These are phyloP conservation scores for Hydrotaea cyrtoneurina DNA, from an alignment of 2,888 invertebrate species.

Conservation along the genomic window DNA sequence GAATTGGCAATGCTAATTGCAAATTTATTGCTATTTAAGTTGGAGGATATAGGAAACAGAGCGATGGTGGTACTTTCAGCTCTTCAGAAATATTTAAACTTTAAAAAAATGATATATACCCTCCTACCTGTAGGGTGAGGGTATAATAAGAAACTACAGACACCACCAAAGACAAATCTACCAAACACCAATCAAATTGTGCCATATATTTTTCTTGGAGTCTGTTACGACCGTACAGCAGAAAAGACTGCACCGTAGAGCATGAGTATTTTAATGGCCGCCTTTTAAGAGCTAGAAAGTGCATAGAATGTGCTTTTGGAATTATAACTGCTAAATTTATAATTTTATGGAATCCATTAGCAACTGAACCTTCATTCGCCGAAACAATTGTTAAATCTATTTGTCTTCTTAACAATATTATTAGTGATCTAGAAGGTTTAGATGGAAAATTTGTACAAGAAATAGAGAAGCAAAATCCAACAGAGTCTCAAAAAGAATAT, in stretches of 20 bases:
- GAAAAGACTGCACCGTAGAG: slow-evolving; percentile 48
- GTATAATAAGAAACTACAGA: slow-evolving; percentile 24
- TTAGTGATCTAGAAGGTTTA: slow-evolving; percentile 53
- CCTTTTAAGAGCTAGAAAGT: slow-evolving; percentile 52
- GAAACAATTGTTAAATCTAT: slow-evolving; percentile 50
- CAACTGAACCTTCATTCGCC: slow-evolving; percentile 45
- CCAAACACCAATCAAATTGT: slow-evolving; percentile 32
- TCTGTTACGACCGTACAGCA: slow-evolving; percentile 51
- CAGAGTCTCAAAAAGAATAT: slow-evolving; percentile 36
- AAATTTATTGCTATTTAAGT: slow-evolving; percentile 57
- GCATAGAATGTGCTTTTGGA: slow-evolving; percentile 55
- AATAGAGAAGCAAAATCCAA: slow-evolving; percentile 46
- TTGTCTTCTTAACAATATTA: slow-evolving; percentile 56
- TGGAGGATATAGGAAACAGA: slow-evolving; percentile 56
- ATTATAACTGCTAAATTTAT: slow-evolving; percentile 45
- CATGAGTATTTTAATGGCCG: slow-evolving; percentile 51
- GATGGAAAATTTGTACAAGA: slow-evolving; percentile 21
- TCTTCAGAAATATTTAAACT: slow-evolving; percentile 44
- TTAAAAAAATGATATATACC: no score
- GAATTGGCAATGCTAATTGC: slow-evolving; percentile 50
- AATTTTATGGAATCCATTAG: slow-evolving; percentile 33
- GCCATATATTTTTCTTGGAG: slow-evolving; percentile 55
- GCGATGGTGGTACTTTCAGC: slow-evolving; percentile 49
- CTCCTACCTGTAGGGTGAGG: no score
- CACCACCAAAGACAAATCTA: slow-evolving; percentile 30